A percentile compares a stretch with the other conserved stretches of the same genome.
Evolutionary conservation across 1,140 invertebrate species (phyloP).

Genomic region (Scaptomyza hsui): DNA sequence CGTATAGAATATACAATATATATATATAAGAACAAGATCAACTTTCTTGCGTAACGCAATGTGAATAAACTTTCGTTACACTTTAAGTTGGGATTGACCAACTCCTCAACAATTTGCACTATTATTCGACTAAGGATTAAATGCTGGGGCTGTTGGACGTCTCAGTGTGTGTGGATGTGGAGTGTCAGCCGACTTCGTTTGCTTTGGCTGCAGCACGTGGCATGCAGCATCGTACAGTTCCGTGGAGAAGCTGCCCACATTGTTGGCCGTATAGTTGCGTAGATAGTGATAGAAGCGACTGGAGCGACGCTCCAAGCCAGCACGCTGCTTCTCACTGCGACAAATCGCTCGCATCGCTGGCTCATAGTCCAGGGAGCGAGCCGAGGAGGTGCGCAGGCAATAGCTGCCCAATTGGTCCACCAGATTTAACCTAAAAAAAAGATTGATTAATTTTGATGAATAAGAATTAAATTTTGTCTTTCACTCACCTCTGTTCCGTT

Average conservation of each 20-base stretch:
- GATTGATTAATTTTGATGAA: too few species aligned
- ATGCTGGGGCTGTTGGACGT: neutral
- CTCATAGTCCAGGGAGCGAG: conserved; percentile 85
- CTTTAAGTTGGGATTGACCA: neutral
- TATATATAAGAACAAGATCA: conserved; percentile 57
- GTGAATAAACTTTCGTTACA: conserved; percentile 46
- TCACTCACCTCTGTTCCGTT: conserved; percentile 59
- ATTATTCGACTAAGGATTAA: conserved; percentile 34
- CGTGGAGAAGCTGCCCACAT: conserved; percentile 58
- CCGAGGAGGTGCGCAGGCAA: conserved; percentile 45
- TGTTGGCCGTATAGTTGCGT: conserved; percentile 58
- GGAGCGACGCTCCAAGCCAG: conserved; percentile 85
- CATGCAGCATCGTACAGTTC: conserved; percentile 67
- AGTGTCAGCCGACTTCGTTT: neutral
- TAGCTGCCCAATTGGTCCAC: conserved; percentile 52
- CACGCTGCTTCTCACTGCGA: conserved; percentile 85
- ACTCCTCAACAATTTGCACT: conserved; percentile 18
- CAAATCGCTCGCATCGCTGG: conserved; percentile 86
- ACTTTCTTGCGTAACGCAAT: conserved; percentile 61
- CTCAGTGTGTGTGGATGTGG: too few species aligned
- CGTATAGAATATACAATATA: conserved; percentile 22
- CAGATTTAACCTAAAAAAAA: conserved; percentile 32
- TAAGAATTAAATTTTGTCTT: neutral
- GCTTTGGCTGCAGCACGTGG: conserved; percentile 44
- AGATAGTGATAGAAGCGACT: conserved; percentile 87